Base-by-base conservation (phyloP, 2,888 invertebrate species). In the Protonemura montana region DNA sequence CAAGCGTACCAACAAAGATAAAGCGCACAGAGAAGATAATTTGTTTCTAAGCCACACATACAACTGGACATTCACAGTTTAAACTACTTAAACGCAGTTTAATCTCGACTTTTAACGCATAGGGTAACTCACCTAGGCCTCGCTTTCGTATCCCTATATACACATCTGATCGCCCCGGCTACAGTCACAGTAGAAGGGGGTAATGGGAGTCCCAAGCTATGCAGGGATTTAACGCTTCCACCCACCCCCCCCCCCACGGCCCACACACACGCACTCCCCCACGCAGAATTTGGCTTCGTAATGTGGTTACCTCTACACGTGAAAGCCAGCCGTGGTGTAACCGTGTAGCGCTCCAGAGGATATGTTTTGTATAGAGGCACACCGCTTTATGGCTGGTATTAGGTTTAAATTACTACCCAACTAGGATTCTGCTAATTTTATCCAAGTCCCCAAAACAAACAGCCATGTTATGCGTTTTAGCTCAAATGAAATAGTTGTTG, bases 341-440 rank as follows among this genome's bases (percentile, higher is more conserved):
- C n/a, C n/a, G n/a, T n/a, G 21, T 59, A 59, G 35, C 35, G 80
- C n/a, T 80, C 16, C 27, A 16, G 81, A 81, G 30, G 26, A 30
- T 81, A 81, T 27, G 35, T 30, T 30, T 28, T 26, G 81, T 28
- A n/a, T n/a, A n/a, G 30, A 21, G 21, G 6, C n/a, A 28, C 81
- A n/a, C 85, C 86, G 76, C 86, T 86, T 86, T 86, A 86, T 85
- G 81, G 86, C 76, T 41, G 35, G 86, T 85, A 86, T 86, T 86
- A 86, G 86, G 78, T 85, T 85, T 35, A 80, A 85, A 86, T 86
- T 86, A 86, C 86, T 86, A 85, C 81, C 59, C 30, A 81, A 30
- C 85, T 86, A 86, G 86, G 85, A 86, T 86, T 76, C 76, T 77
- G 78, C 85, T 86, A 86, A 86, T 86, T 86, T 81, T 80, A 85